Evolutionary conservation across 2,797 vertebrate genomes (phyloP).

Genomic region (Ambastaia sidthimunki): DNA sequence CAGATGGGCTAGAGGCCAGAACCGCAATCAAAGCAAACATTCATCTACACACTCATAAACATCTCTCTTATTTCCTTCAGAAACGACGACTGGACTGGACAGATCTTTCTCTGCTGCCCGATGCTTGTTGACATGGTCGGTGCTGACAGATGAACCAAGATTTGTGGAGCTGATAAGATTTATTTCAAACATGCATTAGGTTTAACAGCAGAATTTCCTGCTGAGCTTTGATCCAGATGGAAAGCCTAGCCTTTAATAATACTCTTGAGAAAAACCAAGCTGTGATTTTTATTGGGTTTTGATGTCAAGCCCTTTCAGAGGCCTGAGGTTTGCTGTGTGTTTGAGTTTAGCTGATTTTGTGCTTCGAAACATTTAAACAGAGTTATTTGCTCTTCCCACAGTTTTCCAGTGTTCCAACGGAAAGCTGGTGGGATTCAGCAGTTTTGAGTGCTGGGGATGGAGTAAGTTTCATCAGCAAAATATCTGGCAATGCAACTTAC

Average conservation of each 20-base stretch:
- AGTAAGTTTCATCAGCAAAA: background rate
- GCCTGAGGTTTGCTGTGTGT: conserved; percentile 23
- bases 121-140: conserved; percentile 27
- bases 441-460: background rate
- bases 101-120: conserved; percentile 8
- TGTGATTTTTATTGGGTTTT: conserved; percentile 52
- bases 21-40: conserved; percentile 76
- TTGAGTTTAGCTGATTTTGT: conserved; percentile 19
- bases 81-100: conserved; percentile 64
- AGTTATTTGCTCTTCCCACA: conserved; percentile 18
- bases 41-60: conserved; percentile 73
- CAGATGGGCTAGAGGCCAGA: conserved; percentile 72
- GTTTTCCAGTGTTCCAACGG: background rate
- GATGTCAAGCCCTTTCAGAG: conserved; percentile 33
- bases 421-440: conserved; percentile 4
- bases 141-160: conserved; percentile 37
- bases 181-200: conserved; percentile 39
- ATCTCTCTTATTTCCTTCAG: conserved; percentile 67
- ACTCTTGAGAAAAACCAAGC: conserved; percentile 45
- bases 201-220: conserved; percentile 42
- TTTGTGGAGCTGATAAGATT: conserved; percentile 48
- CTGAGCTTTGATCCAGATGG: conserved; percentile 56
- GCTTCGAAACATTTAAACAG: conserved; percentile 21
- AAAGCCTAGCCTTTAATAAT: conserved; percentile 52
- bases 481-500: too few relatives aligned